Percentiles rank a stretch among this genome's conserved stretches.
Conservation (phyloP, 2,113 vertebrate genomes). For the Raphicerus campestris region DNA sequence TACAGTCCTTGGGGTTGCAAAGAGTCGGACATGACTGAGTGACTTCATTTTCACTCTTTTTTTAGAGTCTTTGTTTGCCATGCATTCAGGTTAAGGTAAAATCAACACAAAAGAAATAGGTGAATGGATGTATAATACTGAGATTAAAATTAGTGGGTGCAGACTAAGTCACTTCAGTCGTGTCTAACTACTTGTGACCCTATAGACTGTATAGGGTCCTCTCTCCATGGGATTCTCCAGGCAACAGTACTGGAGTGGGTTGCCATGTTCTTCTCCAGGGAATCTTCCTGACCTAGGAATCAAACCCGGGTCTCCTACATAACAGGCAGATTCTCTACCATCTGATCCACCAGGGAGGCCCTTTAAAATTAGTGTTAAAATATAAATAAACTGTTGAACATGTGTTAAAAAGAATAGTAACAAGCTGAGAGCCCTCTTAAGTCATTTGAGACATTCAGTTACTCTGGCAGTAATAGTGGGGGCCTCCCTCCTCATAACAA, state of each 20-base stretch:
- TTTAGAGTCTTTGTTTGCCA: too few relatives aligned
- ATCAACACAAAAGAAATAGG: too few relatives aligned
- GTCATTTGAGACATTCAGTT: neutral
- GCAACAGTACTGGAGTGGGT: neutral
- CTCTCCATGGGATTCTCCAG: neutral
- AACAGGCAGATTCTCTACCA: neutral
- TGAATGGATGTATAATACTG: too few relatives aligned
- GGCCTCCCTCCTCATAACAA: neutral
- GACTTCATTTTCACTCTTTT: too few relatives aligned
- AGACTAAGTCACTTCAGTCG: too few relatives aligned
- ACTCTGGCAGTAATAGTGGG: too few relatives aligned
- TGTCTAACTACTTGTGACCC: too few relatives aligned
- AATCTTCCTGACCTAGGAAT: neutral
- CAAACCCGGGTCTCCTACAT: neutral
- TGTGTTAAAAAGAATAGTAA: neutral
- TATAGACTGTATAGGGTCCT: too few relatives aligned
- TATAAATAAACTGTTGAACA: neutral
- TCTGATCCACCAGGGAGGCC: neutral
- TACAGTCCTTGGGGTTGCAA: too few relatives aligned
- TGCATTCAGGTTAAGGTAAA: too few relatives aligned
- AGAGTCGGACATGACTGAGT: too few relatives aligned
- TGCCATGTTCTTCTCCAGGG: neutral
- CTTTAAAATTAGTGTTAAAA: neutral
- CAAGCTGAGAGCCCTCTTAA: neutral
- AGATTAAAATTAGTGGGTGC: too few relatives aligned